Evolutionary conservation across 2,797 vertebrate genomes (phyloP).

Genomic region (Gymnoscopelus braueri): DNA sequence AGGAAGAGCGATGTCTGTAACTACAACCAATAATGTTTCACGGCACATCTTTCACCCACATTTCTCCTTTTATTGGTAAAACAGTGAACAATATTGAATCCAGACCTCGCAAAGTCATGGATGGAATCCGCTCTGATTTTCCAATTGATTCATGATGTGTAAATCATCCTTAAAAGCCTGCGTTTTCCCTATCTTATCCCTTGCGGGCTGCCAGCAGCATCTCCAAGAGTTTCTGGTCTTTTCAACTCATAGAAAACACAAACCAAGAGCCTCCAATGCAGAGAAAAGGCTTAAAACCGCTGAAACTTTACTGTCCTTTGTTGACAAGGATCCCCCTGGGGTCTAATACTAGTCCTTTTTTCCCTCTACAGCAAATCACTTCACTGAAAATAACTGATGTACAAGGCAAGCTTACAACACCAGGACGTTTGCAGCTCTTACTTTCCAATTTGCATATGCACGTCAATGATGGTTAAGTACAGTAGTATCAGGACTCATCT

Average conservation of each 20-base stretch:
- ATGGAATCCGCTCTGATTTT: constrained; percentile 46
- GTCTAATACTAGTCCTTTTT: too few relatives aligned
- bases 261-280: constrained; percentile 16
- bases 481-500: too few relatives aligned
- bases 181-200: constrained; percentile 51
- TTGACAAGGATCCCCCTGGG: too few relatives aligned
- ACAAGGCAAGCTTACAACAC: too few relatives aligned
- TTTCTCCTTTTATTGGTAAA: constrained; percentile 57
- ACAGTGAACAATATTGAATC: constrained; percentile 57
- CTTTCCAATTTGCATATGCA: too few relatives aligned
- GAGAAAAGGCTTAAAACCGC: constrained; percentile 7
- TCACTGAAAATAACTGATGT: too few relatives aligned
- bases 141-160: constrained; percentile 66
- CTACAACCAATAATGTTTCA: constrained; percentile 60
- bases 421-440: too few relatives aligned
- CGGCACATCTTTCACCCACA: constrained; percentile 46
- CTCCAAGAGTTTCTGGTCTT: constrained; percentile 38
- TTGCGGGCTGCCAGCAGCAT: constrained; percentile 32
- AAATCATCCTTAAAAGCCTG: constrained; percentile 56
- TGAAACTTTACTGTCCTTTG: too few relatives aligned
- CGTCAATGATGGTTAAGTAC: too few relatives aligned
- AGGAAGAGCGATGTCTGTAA: constrained; percentile 39
- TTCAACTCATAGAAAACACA: constrained; percentile 27
- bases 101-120: constrained; percentile 41
- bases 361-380: too few relatives aligned